Percentiles rank a stretch among this genome's conserved stretches.
Evolutionary conservation across 2,113 vertebrate species (phyloP).

Genomic region (Meles meles): DNA sequence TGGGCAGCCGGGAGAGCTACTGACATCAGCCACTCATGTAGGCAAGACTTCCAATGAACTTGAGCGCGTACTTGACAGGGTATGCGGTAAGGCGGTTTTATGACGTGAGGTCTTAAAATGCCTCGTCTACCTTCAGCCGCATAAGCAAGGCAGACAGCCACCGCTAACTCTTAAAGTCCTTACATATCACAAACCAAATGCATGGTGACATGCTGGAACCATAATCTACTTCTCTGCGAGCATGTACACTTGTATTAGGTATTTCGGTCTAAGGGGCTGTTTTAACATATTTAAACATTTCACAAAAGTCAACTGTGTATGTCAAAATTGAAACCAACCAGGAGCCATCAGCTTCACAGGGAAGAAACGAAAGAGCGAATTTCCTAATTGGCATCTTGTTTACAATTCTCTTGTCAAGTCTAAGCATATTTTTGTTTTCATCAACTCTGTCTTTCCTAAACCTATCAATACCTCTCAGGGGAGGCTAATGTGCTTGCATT

Average conservation of each 20-base stretch:
- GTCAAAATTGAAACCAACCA: background rate
- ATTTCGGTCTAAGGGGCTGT: background rate
- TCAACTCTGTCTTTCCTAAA: slow-evolving; percentile 20
- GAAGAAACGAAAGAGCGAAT: background rate
- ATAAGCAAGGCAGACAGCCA: background rate
- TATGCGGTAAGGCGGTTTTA: background rate
- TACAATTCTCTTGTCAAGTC: slow-evolving; percentile 33
- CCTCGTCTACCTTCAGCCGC: background rate
- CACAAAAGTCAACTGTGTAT: background rate
- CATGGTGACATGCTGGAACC: background rate
- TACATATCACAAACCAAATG: background rate
- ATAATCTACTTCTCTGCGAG: background rate
- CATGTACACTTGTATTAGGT: too few species aligned
- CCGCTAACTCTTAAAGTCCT: background rate
- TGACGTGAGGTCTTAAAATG: background rate
- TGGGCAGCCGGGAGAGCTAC: background rate
- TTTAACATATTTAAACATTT: background rate
- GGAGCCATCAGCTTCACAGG: background rate
- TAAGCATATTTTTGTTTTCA: slow-evolving; percentile 35
- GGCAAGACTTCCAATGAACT: background rate
- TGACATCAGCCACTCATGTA: background rate
- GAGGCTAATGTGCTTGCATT: background rate
- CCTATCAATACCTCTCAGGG: slow-evolving; percentile 18
- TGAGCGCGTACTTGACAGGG: background rate
- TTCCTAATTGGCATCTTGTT: background rate